A percentile compares a stretch with the other conserved stretches of the same genome.
phyloP scores from a whole-genome alignment of 2,113 vertebrate genomes.

The Psittacula cyanocephala region DNA sequence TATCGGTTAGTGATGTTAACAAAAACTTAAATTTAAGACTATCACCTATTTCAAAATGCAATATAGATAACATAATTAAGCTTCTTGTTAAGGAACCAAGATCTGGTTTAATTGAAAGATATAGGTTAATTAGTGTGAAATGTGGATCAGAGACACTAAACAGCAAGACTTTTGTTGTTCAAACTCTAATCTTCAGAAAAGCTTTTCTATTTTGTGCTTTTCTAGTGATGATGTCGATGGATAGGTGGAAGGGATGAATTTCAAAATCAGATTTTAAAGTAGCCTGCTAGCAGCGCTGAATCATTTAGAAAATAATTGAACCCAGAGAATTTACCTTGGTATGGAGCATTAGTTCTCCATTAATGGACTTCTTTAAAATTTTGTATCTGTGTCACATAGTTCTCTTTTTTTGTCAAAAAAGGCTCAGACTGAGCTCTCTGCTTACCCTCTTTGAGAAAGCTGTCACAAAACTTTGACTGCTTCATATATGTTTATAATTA shows the following conservation, averaged over 20 bases:
- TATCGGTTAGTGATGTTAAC: background rate
- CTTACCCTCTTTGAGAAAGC: background rate
- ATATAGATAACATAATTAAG: slow-evolving; percentile 20
- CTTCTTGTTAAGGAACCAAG: background rate
- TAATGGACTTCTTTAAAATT: background rate
- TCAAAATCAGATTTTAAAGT: background rate
- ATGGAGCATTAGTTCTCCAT: background rate
- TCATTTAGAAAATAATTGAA: background rate
- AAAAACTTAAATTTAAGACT: background rate
- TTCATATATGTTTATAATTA: background rate
- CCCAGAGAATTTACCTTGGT: background rate
- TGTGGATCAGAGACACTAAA: background rate
- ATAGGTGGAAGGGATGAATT: background rate
- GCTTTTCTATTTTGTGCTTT: background rate
- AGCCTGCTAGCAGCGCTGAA: background rate
- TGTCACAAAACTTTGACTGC: background rate
- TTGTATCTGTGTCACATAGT: background rate
- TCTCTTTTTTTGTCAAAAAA: background rate
- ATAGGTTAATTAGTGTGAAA: slow-evolving; percentile 19
- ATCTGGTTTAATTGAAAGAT: background rate
- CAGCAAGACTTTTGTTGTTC: background rate
- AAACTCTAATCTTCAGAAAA: background rate
- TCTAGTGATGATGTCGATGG: background rate
- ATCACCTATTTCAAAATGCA: background rate
- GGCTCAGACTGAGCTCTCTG: background rate